Evolutionary conservation across 23 tunicate genomes (phyloP).

Genomic region (Corella eumyota): DNA sequence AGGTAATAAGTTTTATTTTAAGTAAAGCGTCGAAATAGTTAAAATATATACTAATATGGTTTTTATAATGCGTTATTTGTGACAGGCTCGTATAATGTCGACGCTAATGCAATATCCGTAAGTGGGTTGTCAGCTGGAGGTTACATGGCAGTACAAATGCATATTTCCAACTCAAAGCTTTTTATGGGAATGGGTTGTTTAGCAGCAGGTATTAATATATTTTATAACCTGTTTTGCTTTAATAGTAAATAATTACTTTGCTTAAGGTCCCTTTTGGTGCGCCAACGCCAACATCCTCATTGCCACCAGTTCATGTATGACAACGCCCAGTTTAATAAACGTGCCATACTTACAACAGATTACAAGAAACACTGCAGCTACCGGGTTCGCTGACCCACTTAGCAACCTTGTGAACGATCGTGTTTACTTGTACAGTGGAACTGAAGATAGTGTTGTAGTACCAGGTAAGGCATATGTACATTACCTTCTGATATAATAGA

Average conservation of each 20-base stretch:
- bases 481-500: no score
- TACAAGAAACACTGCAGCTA: slow-evolving; percentile 13
- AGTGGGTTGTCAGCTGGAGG: slow-evolving; percentile 87
- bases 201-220: slow-evolving; percentile 92
- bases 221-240: no score
- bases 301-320: slow-evolving; percentile 68
- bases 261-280: slow-evolving; percentile 61
- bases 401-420: slow-evolving; percentile 20
- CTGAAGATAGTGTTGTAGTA: slow-evolving; percentile 24
- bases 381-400: slow-evolving; percentile 13
- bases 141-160: slow-evolving; percentile 87
- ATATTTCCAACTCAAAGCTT: slow-evolving; percentile 44
- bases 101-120: slow-evolving; percentile 26
- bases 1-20: no score
- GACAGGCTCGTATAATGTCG: slow-evolving; percentile 23
- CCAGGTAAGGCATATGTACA: slow-evolving; percentile 41
- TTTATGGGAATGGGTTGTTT: slow-evolving; percentile 75
- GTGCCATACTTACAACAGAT: slow-evolving; percentile 16
- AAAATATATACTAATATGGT: no score
- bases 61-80: no score
- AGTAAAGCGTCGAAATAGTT: no score
- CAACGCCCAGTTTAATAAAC: slow-evolving; percentile 34
- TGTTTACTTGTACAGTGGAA: slow-evolving; percentile 58
- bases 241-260: no score
- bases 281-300: slow-evolving; percentile 35